Evolutionary conservation across 1,140 invertebrate species (phyloP).

Genomic region (Saccostrea cuccullata): DNA sequence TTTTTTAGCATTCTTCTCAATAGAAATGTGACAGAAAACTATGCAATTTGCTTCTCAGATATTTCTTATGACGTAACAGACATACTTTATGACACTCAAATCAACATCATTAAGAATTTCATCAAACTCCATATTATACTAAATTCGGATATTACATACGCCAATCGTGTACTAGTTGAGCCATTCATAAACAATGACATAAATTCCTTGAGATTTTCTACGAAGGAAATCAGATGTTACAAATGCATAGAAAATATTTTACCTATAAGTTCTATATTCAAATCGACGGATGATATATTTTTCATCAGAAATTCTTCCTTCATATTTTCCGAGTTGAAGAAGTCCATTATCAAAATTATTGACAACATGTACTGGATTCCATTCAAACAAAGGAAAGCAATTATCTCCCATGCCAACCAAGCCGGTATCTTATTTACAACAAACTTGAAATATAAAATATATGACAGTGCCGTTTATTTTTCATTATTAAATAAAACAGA

Average conservation of each 20-base stretch:
- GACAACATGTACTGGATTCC: constrained; percentile 55
- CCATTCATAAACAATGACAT: constrained; percentile 19
- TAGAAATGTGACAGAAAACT: constrained; percentile 39
- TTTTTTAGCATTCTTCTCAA: constrained; percentile 46
- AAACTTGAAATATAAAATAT: constrained; percentile 6
- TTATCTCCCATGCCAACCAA: constrained; percentile 37
- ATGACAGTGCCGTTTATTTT: constrained; percentile 14
- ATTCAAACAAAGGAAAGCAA: constrained; percentile 41
- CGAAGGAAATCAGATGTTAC: background rate
- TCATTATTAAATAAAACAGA: background rate
- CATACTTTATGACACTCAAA: constrained; percentile 43
- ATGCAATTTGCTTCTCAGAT: constrained; percentile 49
- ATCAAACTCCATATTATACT: constrained; percentile 51
- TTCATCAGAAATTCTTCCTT: constrained; percentile 17
- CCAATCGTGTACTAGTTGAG: constrained; percentile 10
- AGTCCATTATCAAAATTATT: constrained; percentile 44
- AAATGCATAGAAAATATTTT: constrained; percentile 17
- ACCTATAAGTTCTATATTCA: constrained; percentile 47
- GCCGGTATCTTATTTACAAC: constrained; percentile 42
- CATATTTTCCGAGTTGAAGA: constrained; percentile 34
- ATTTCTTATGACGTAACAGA: constrained; percentile 42
- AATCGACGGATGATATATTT: background rate
- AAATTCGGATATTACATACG: constrained; percentile 47
- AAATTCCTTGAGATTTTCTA: background rate
- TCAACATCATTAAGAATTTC: constrained; percentile 41